Percentiles rank a stretch among this genome's conserved stretches.
phyloP scores from a whole-genome alignment of 1,140 invertebrate species.

The Ladona fulva region DNA sequence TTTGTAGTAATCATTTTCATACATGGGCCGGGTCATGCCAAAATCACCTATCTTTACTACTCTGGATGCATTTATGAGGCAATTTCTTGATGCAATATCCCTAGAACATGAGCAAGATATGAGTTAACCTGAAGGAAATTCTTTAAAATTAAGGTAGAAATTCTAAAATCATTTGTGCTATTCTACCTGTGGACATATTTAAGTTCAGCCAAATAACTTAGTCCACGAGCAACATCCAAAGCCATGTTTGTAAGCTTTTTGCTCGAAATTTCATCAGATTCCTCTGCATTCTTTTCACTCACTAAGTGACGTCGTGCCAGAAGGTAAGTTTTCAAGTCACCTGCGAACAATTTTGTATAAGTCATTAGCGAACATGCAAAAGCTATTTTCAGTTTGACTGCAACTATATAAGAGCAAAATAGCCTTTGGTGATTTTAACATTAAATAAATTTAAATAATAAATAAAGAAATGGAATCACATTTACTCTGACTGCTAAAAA shows the following conservation, averaged over 20 bases:
- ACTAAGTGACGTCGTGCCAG: conserved; percentile 74
- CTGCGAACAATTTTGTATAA: conserved; percentile 31
- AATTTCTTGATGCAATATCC: conserved; percentile 81
- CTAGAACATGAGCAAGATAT: conserved; percentile 36
- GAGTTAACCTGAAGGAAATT: conserved; percentile 11
- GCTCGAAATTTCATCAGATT: conserved; percentile 64
- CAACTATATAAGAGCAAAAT: too few relatives aligned
- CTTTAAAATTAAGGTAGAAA: not conserved
- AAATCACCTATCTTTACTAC: conserved; percentile 86
- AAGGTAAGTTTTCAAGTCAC: conserved; percentile 79
- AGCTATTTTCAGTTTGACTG: not conserved
- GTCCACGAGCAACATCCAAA: conserved; percentile 72
- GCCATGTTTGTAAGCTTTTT: conserved; percentile 76
- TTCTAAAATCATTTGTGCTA: not conserved
- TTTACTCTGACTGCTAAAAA: not conserved
- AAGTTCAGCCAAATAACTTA: conserved; percentile 67
- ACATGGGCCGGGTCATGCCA: conserved; percentile 82
- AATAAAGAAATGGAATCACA: too few relatives aligned
- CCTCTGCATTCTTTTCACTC: conserved; percentile 54
- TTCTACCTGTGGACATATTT: conserved; percentile 69
- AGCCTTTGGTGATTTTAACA: too few relatives aligned
- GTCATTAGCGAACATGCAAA: not conserved
- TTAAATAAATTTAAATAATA: too few relatives aligned
- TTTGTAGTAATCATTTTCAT: conserved; percentile 79
- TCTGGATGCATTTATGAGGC: conserved; percentile 70